Evolutionary conservation across 2,113 vertebrate genomes (phyloP).

Genomic region (Melanocharis versteri): DNA sequence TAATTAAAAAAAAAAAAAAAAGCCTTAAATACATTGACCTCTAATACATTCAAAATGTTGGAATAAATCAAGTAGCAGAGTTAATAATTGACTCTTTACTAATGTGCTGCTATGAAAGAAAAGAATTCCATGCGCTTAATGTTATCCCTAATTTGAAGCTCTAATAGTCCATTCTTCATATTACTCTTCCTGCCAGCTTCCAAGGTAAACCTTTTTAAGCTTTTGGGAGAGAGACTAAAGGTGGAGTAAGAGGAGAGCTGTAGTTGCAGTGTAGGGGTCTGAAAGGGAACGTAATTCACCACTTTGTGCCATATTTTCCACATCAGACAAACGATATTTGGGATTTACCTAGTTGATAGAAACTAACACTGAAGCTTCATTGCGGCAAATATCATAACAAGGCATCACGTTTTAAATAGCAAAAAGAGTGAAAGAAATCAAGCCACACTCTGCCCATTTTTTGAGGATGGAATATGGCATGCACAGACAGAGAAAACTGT

Average conservation of each 20-base stretch:
- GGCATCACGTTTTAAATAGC: background rate
- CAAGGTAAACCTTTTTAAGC: background rate
- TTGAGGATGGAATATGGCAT: background rate
- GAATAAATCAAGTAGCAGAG: slow-evolving; percentile 39
- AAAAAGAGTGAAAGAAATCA: background rate
- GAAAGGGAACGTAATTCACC: background rate
- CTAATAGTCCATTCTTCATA: background rate
- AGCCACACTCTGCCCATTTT: background rate
- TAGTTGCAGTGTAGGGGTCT: background rate
- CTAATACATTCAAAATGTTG: slow-evolving; percentile 1
- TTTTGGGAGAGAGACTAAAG: background rate
- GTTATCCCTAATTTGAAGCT: background rate
- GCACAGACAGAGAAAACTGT: background rate
- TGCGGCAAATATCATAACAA: background rate
- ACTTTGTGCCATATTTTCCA: background rate
- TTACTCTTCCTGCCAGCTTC: background rate
- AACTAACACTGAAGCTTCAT: background rate
- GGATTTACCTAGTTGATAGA: background rate
- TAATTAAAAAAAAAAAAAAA: background rate
- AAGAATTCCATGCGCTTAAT: background rate
- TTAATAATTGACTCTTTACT: slow-evolving; percentile 50
- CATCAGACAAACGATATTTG: background rate
- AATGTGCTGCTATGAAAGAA: background rate
- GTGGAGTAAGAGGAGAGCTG: background rate
- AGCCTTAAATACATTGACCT: background rate